Base-by-base conservation (phyloP, 2,888 invertebrate species). In the Timema podura region DNA sequence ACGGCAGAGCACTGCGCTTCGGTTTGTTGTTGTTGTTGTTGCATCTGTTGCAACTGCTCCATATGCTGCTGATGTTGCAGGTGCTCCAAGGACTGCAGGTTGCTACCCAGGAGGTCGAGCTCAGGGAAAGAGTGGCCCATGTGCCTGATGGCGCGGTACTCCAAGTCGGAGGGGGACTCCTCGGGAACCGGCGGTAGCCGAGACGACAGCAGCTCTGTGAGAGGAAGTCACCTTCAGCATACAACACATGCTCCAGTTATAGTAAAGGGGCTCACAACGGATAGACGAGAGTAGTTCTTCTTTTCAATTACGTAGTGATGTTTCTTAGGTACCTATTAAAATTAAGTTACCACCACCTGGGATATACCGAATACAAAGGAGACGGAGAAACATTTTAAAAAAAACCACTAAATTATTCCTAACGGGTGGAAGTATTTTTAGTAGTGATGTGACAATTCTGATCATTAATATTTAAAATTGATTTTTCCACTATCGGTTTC, bases 151-250 rank as follows among this genome's bases (percentile, higher is more conserved):
- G 57, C 48, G 48, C 65, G 69, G 30, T 46, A 70, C n/a, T 59
- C 59, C 61, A 69, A 15, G 59, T 73, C 73, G 30, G 59, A 80
- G 68, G 75, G 75, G 69, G 78, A 78, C 77, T 88, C 88, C 81
- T 88, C 88, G 73, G 87, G 87, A 71, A 88, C 87, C 7, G 88
- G 82, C 46, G 88, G 85, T 73, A 88, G 78, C 78, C 85, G 86
- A 15, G 83, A 82, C 75, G 82, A 82, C 64, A 87, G 79, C 74
- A 87, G 83, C 76, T 87, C 87, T 86, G 76, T 65, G 79, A 78
- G n/a, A 48, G 16, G 68, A 10, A 47, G 44, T 65, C 11, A 54
- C 65, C 48, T 47, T 16, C 30, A 30, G 30, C 30, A 30, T 30
- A 30, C 30, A 30, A 30, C 30, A 30, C 30, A 30, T 2, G 30